Percentiles rank a stretch among this genome's conserved stretches.
Evolutionary conservation across 2,113 vertebrate genomes (phyloP).

Genomic region (Amazona vittata): DNA sequence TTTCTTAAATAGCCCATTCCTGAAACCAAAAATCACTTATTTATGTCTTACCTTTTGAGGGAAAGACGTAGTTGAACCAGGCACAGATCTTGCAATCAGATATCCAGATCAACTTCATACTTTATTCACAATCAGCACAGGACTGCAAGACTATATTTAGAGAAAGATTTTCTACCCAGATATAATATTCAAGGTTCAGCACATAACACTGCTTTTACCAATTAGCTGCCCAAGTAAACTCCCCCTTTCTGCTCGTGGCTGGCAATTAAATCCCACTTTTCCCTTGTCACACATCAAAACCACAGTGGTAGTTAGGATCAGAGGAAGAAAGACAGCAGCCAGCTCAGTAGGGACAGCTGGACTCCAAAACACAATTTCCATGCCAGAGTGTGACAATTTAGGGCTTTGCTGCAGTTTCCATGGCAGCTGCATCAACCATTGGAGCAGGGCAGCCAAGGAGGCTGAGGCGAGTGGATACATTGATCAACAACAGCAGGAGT

Average conservation of each 20-base stretch:
- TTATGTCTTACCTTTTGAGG: neutral
- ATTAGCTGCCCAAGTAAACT: neutral
- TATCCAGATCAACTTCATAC: neutral
- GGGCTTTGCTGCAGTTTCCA: neutral
- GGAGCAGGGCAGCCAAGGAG: neutral
- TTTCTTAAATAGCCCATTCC: neutral
- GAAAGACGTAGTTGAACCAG: neutral
- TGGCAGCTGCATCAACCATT: neutral
- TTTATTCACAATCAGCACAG: neutral
- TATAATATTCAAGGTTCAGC: neutral
- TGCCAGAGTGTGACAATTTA: neutral
- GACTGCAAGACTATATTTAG: neutral
- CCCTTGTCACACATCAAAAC: neutral
- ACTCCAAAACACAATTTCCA: neutral
- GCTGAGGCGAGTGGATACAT: accelerated
- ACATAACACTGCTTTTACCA: neutral
- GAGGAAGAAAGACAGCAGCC: neutral
- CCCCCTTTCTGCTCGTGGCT: neutral
- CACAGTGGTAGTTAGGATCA: neutral
- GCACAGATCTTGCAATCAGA: neutral
- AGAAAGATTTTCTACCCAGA: neutral
- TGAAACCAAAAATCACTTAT: neutral
- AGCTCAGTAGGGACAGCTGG: neutral
- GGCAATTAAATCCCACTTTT: neutral
- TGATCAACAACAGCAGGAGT: neutral